Base-by-base conservation (phyloP, 2,113 vertebrate species). In the Perca schrenkii region DNA sequence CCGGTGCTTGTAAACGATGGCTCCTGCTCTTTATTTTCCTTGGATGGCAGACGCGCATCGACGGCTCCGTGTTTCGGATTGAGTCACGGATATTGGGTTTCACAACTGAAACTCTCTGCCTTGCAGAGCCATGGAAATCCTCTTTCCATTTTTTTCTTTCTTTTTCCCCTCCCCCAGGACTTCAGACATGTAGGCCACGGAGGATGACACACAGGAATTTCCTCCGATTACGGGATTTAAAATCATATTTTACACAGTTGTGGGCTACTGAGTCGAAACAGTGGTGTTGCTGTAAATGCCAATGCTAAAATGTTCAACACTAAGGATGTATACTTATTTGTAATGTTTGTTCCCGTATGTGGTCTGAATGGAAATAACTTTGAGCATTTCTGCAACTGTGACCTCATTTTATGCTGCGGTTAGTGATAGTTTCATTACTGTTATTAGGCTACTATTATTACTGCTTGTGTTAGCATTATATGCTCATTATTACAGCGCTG, bases 31-130 rank as follows among this genome's bases (percentile, higher is more conserved):
- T 60, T 77, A 67, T 84, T 84, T 84, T 77, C 47, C 66, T 76
- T 69, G 90, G 84, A 88, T 63, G 77, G 77, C 70, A 81, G 85
- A 88, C 81, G 82, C 83, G 63, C 79, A 73, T 62, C 46, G 79
- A 21, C 83, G 78, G 73, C 80, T 88, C 66, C 69, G 80, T 74
- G 87, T 80, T 89, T 85, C 56, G 82, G 82, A 86, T 67, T 57
- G 85, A 83, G 86, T 89, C 88, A 82, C 87, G 89, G 90, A 83
- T 88, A 86, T 90, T 87, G 87, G 72, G 82, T 91, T 88, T 90
- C 90, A 89, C 80, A 77, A 78, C 80, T 86, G 47, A 84, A 77
- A 71, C 80, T 77, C 65, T 63, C 65, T 43, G 80, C 84, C 22
- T 72, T 21, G 68, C 64, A 69, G 56, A 85, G 58, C 77, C 54